Evolutionary conservation across 2,797 vertebrate genomes (phyloP), one percentile per base, ranked within the genome.

Genomic region (Darevskia nairensis): DNA sequence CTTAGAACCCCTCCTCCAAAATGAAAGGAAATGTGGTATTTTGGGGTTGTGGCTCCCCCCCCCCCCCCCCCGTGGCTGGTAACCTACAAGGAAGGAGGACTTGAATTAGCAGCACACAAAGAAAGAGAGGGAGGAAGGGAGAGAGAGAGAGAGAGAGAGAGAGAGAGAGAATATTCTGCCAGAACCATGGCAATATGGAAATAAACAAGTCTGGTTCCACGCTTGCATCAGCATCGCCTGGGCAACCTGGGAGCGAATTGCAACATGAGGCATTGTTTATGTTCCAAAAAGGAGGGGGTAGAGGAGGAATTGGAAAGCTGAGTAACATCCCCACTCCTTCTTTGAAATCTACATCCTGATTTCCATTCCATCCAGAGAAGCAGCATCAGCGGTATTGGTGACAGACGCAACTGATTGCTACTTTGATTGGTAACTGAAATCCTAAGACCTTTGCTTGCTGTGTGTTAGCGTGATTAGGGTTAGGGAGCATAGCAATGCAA

Each of bases 181-280:
- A 61, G 71, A 44, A 71, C 78, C 86, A 84, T 82, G 46, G 77
- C 46, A 44, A 88, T 61, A 27, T 29, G 71, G 71, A 77, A 85
- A 82, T 82, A 77, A 87, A 72, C 89, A 81, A 50, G 77, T 3
- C 4, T 35, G 64, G 23, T 55, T 76, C 72, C 46, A 19, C 23
- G 66, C 78, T 44, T 59, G 86, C 82, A 19, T 88, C 71, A 11
- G 5, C 10, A 35, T 84, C 11, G 8, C 46, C 89, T 81, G 25
- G 72, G 82, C 77, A 88, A 85, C 82, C 46, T 0, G 3, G 23
- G 59, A 84, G 69, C 75, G 80, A 66, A 85, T n/a, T 1, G 69
- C 61, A 81, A 75, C 69, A 4, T 27, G 10, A 41, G 82, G 39
- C 44, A 23, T 71, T 35, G 71, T 85, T 69, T 66, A 81, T n/a